Conservation (phyloP, 1,140 invertebrate species). For the Anagrus nilaparvatae region DNA sequence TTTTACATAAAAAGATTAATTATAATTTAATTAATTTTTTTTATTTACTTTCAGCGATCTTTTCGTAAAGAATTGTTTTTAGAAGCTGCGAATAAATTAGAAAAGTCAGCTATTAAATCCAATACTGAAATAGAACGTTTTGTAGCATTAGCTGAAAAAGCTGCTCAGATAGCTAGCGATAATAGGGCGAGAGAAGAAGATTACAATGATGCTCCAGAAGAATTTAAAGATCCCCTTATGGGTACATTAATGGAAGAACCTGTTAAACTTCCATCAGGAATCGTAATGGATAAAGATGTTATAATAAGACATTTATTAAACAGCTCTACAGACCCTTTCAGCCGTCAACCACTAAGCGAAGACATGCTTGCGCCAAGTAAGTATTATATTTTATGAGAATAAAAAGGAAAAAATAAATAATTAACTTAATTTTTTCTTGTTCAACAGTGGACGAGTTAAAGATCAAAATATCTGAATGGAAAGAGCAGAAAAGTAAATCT, state of each 20-base stretch:
- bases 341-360: constrained; percentile 82
- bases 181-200: constrained; percentile 84
- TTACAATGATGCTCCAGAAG: constrained; percentile 91
- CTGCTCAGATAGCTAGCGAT: constrained; percentile 66
- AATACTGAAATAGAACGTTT: constrained; percentile 75
- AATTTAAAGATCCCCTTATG: constrained; percentile 96
- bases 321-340: constrained; percentile 95
- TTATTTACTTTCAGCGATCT: constrained; percentile 61
- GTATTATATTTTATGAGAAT: constrained; percentile 10
- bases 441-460: constrained; percentile 62
- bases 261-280: constrained; percentile 85
- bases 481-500: constrained; percentile 53
- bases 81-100: constrained; percentile 73
- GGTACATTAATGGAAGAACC: constrained; percentile 96
- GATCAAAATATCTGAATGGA: constrained; percentile 68
- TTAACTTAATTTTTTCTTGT: constrained; percentile 22
- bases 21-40: constrained; percentile 11
- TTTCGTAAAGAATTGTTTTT: constrained; percentile 88
- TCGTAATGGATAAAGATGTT: constrained; percentile 89
- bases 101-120: constrained; percentile 74
- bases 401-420: neutral
- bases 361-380: constrained; percentile 73
- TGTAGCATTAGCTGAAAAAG: constrained; percentile 64
- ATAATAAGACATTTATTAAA: constrained; percentile 92
- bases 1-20: constrained; percentile 11